Base-by-base conservation (phyloP, 2,888 invertebrate genomes). In the Caenorhabditis panamensis region DNA sequence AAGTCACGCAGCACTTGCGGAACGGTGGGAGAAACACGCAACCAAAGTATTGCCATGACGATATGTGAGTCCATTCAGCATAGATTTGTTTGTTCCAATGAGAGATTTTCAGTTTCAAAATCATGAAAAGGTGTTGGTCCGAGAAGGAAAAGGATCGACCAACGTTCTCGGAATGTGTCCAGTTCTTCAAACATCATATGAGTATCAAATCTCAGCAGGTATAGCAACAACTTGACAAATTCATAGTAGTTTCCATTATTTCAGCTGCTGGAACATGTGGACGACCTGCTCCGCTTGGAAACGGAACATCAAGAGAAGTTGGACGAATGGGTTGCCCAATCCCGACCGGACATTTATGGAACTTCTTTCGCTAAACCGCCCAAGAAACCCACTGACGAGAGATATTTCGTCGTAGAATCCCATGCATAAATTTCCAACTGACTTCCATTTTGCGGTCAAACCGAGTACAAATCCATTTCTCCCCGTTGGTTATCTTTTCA, bases 81-180 rank as follows among this genome's bases (percentile, higher is more conserved):
- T n/a, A n/a, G n/a, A n/a, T n/a, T n/a, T n/a, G n/a, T n/a, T n/a
- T n/a, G n/a, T n/a, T n/a, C n/a, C n/a, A 31, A 31, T 31, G 13
- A 13, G 26, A 47, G 31, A 36, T 26, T 56, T 87, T 41, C 85
- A 92, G 92, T 18, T 94, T 95, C 89, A 93, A 94, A 51, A 94
- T 96, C 67, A 97, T 97, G 96, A 90, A 93, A 59, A 93, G 94
- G 72, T 97, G 96, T 91, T 97, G 97, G 97, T 93, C 94, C 66
- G 93, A 93, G 1, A 94, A 94, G 84, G 96, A 96, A 0, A 93
- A 93, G 8, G 91, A 93, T 20, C 93, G 97, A 58, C 96, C 96
- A 0, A 92, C 94, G 16, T 97, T 97, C 91, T 92, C 93, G 0
- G 47, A 79, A 9, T 85, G 85, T 24, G 56, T 82, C 6, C 37